Conservation (phyloP, 1,140 invertebrate genomes). For the Pararge aegeria region DNA sequence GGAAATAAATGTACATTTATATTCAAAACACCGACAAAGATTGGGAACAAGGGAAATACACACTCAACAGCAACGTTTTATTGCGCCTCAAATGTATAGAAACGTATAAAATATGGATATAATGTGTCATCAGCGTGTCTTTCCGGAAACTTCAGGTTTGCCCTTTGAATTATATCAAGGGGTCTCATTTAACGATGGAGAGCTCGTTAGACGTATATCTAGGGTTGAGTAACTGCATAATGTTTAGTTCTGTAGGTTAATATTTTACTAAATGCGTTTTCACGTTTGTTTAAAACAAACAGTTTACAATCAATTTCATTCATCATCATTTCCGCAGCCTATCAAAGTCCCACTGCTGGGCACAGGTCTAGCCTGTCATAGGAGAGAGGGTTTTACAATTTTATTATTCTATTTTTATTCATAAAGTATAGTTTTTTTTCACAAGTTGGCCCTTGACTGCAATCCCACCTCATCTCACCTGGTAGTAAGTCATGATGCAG, state of each 20-base stretch:
- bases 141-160: slow-evolving; percentile 30
- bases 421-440: too few species aligned
- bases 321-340: too few species aligned
- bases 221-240: not conserved
- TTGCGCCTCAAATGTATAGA: slow-evolving; percentile 1
- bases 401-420: too few species aligned
- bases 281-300: too few species aligned
- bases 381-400: too few species aligned
- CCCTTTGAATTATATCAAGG: slow-evolving; percentile 18
- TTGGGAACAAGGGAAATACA: slow-evolving; percentile 1
- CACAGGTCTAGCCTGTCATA: too few species aligned
- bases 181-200: slow-evolving; percentile 21
- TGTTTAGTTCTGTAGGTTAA: not conserved
- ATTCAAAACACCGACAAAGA: not conserved
- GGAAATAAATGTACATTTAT: not conserved
- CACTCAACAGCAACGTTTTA: not conserved
- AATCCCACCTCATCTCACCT: too few species aligned
- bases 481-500: too few species aligned
- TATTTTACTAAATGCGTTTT: not conserved
- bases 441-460: too few species aligned
- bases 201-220: slow-evolving; percentile 24
- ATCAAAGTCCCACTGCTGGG: too few species aligned
- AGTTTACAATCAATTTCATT: too few species aligned
- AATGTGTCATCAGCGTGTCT: slow-evolving; percentile 23
- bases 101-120: slow-evolving; percentile 15